Conservation (phyloP, 2,888 invertebrate species). For the Cephus pulcher region DNA sequence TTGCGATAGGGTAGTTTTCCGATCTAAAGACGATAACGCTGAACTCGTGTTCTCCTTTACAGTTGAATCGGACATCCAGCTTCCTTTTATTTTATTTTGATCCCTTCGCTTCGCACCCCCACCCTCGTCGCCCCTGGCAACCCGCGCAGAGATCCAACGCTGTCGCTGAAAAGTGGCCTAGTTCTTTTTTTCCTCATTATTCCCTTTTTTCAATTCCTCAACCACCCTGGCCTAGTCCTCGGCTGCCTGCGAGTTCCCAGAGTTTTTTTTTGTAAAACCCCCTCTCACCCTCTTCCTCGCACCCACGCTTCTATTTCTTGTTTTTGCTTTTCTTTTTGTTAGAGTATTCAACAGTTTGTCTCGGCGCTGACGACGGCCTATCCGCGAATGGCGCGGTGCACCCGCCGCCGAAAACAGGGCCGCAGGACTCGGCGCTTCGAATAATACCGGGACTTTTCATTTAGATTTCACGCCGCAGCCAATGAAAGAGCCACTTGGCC, state of each 20-base stretch:
- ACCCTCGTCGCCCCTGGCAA: slow-evolving; percentile 18
- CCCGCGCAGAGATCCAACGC: slow-evolving; percentile 19
- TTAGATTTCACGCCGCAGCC: slow-evolving; percentile 53
- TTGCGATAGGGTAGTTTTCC: neutral
- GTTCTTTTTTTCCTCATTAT: neutral
- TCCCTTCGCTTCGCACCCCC: neutral
- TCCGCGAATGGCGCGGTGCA: neutral
- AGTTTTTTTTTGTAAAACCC: neutral
- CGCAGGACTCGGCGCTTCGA: slow-evolving; percentile 37
- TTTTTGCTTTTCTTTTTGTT: slow-evolving; percentile 23
- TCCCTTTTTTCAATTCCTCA: neutral
- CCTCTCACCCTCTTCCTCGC: slow-evolving; percentile 11
- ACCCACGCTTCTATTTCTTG: slow-evolving; percentile 10
- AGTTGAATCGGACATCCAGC: neutral
- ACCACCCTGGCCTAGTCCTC: neutral
- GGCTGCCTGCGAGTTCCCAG: neutral
- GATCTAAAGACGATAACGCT: neutral
- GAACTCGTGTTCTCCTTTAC: neutral
- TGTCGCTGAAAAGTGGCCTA: slow-evolving; percentile 40
- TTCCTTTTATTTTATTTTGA: neutral
- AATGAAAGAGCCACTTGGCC: slow-evolving; percentile 60
- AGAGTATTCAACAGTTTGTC: slow-evolving; percentile 49
- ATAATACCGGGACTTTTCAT: slow-evolving; percentile 49
- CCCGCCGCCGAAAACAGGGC: slow-evolving; percentile 28
- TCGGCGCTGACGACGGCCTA: slow-evolving; percentile 18